phyloP scores from a whole-genome alignment of 2,888 invertebrate genomes.

The Galerucella nymphaeae region DNA sequence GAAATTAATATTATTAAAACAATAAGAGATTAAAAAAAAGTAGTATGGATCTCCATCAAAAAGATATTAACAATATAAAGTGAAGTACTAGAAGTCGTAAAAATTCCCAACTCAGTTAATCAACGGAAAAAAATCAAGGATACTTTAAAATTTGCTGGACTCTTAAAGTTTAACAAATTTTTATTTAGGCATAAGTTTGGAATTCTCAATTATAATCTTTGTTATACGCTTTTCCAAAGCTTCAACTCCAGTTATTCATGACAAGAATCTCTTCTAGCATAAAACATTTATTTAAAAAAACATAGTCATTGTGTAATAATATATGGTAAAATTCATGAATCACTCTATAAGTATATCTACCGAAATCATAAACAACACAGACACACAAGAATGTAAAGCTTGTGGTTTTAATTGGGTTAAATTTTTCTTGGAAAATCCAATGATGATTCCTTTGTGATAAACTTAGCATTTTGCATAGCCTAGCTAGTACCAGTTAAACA shows the following conservation, averaged over 20 bases:
- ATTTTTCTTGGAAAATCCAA: slow-evolving; percentile 17
- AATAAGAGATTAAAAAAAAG: neutral
- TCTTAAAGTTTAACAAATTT: no score
- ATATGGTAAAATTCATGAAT: slow-evolving; percentile 7
- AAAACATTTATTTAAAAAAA: neutral
- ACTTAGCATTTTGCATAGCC: neutral
- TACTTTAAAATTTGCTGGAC: no score
- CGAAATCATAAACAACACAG: slow-evolving; percentile 10
- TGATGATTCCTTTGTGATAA: slow-evolving; percentile 9
- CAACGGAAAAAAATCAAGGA: no score
- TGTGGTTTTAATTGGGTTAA: slow-evolving; percentile 17
- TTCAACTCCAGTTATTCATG: no score
- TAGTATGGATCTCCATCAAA: no score
- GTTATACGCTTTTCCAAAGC: no score
- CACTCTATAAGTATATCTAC: neutral
- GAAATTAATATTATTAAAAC: no score
- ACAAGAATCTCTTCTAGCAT: neutral
- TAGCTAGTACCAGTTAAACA: neutral
- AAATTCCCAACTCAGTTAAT: no score
- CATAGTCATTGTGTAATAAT: neutral
- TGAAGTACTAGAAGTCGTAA: no score
- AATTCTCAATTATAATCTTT: no score
- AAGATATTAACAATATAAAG: no score
- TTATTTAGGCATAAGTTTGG: no score
- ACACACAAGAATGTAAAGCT: slow-evolving; percentile 18